Percentiles rank a stretch among this genome's conserved stretches.
Evolutionary conservation across 2,888 invertebrate genomes (phyloP).

Genomic region (Drosophila mettleri): DNA sequence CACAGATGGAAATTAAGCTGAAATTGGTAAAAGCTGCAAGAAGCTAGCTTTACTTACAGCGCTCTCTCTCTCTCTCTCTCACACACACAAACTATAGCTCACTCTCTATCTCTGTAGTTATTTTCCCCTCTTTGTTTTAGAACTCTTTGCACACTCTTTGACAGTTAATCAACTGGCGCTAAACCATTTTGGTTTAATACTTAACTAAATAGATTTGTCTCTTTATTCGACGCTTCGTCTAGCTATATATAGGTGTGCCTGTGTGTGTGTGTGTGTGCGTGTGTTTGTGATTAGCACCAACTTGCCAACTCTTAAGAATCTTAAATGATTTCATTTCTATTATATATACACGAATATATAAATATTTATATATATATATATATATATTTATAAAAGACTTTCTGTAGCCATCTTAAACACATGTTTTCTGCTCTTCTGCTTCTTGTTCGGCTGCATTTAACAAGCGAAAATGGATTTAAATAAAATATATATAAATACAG

Average conservation of each 20-base stretch:
- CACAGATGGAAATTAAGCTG: conserved; percentile 52
- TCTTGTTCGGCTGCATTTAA: conserved; percentile 48
- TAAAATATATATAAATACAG: conserved; percentile 62
- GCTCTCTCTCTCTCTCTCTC: not conserved
- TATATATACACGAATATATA: conserved; percentile 1
- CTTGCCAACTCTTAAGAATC: conserved; percentile 41
- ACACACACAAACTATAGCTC: not conserved
- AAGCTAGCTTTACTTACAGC: not conserved
- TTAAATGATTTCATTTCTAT: conserved; percentile 30
- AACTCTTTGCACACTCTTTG: conserved; percentile 25
- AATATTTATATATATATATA: not conserved
- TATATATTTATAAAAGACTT: conserved; percentile 17
- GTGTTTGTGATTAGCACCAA: conserved; percentile 27
- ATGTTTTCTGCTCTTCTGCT: conserved; percentile 24
- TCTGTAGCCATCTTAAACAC: conserved; percentile 33
- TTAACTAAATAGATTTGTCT: conserved; percentile 23
- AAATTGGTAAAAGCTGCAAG: conserved; percentile 24
- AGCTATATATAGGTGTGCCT: not conserved
- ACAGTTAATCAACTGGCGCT: conserved; percentile 54
- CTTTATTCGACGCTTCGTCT: conserved; percentile 14
- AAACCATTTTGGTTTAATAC: conserved; percentile 21
- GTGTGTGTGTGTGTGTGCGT: not conserved
- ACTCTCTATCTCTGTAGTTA: not conserved
- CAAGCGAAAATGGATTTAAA: conserved; percentile 62
- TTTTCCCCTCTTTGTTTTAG: not conserved